Base-by-base conservation (phyloP, 2,888 invertebrate species). In the Cephus rjabovi region DNA sequence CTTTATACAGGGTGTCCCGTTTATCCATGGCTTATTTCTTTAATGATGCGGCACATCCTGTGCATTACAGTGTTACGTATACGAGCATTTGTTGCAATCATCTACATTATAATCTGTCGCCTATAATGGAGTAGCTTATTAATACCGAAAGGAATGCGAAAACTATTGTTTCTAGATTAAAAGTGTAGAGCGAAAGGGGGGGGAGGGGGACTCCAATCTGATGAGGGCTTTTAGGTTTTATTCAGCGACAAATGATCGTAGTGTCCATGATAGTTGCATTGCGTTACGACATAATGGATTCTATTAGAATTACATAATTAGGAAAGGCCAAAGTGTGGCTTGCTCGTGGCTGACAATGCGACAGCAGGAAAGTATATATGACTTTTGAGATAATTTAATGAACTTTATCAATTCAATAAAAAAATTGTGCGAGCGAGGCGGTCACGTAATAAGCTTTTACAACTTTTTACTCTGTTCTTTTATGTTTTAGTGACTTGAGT, bases 161-260 rank as follows among this genome's bases (percentile, higher is more conserved):
- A 69, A 69, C 74, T 73, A 75, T 77, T 77, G 75, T 79, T 79
- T 81, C 80, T 76, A 73, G 71, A 80, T 78, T 68, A 75, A 56
- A 37, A 75, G 31, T 31, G 11, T 35, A 30, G 30, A 73, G 34
- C 11, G 11, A 34, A 31, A 74, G 70, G 15, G 56, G 30, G 56
- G 74, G 15, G 56, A 15, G 56, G 74, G 33, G 69, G 6, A 30
- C 31, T 71, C 56, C 83, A 85, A 85, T 84, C 80, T 69, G 80
- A 79, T 84, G 69, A 79, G 77, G 23, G 23, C 80, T 78, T 75
- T 76, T 80, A 73, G 75, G 77, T 75, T 73, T 70, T 79, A 82
- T 80, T 84, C 1, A 23, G 34, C 23, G 12, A 71, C 71, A 23
- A 34, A 31, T 71, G 23, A 71, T 30, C 23, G 15, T 30, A 15